phyloP scores from a whole-genome alignment of 2,888 invertebrate species.

The Aporophyla nigra region DNA sequence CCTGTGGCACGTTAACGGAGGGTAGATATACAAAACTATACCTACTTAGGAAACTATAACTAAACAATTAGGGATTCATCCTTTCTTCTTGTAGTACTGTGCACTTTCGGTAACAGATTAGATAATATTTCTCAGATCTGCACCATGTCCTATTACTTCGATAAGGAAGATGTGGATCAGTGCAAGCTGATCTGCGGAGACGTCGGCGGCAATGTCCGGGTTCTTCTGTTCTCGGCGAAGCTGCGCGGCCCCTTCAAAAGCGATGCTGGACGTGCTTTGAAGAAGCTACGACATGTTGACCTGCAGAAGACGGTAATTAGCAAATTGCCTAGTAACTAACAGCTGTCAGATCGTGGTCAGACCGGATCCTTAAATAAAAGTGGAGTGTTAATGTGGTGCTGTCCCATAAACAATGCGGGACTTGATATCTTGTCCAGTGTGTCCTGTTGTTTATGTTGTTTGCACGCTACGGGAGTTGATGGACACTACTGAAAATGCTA shows the following conservation, averaged over 20 bases:
- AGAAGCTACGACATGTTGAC: constrained; percentile 91
- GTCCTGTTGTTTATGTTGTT: too few relatives aligned
- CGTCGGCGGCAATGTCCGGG: constrained; percentile 93
- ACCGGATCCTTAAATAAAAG: neutral
- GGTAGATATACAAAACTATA: neutral
- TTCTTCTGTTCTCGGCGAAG: constrained; percentile 92
- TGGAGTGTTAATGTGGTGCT: too few relatives aligned
- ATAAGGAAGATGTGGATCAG: constrained; percentile 88
- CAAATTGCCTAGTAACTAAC: constrained; percentile 16
- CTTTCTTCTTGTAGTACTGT: neutral
- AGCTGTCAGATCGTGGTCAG: neutral
- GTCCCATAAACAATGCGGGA: too few relatives aligned
- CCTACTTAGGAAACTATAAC: neutral
- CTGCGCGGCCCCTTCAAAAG: constrained; percentile 93
- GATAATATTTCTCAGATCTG: constrained; percentile 76
- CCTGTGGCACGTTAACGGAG: neutral
- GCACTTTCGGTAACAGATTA: neutral
- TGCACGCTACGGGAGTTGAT: too few relatives aligned
- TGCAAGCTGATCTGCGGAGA: constrained; percentile 94
- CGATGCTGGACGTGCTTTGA: constrained; percentile 91
- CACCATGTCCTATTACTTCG: constrained; percentile 91
- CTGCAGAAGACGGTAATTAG: constrained; percentile 84
- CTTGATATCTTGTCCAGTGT: too few relatives aligned
- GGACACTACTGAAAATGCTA: too few relatives aligned
- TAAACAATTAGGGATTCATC: neutral